Percentiles rank a stretch among this genome's conserved stretches.
phyloP scores from a whole-genome alignment of 2,888 invertebrate genomes.

The Tachina grossa region DNA sequence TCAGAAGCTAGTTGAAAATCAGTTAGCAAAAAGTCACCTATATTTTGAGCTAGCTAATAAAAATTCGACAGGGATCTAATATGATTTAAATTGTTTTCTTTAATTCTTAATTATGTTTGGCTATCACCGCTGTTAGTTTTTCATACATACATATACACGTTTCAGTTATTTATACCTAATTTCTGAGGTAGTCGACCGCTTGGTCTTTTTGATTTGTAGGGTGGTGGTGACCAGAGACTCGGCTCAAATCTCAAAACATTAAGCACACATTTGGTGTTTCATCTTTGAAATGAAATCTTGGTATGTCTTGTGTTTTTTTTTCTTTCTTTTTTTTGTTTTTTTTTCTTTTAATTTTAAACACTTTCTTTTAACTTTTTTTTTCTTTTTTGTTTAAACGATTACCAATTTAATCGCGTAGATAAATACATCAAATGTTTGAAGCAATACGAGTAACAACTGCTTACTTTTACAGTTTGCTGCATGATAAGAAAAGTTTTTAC shows the following conservation, averaged over 20 bases:
- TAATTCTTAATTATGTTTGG: no score
- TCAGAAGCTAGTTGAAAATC: no score
- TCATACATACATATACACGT: no score
- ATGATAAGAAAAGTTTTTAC: conserved; percentile 33
- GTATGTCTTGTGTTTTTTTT: conserved; percentile 14
- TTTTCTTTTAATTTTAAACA: conserved; percentile 44
- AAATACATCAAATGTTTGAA: conserved; percentile 50
- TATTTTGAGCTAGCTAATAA: no score
- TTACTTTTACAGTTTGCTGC: conserved; percentile 22
- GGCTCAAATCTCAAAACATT: neutral
- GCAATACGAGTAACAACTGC: conserved; percentile 44
- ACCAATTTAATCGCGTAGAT: conserved; percentile 63
- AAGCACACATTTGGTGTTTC: conserved; percentile 17
- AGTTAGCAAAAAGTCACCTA: no score
- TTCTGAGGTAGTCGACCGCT: no score
- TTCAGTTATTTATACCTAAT: no score
- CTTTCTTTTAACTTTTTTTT: conserved; percentile 61
- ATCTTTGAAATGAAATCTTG: conserved; percentile 32
- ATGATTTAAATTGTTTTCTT: no score
- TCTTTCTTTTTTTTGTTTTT: conserved; percentile 14
- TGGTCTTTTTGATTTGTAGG: conserved; percentile 1
- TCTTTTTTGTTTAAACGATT: conserved; percentile 41
- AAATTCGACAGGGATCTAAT: no score
- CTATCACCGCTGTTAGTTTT: neutral
- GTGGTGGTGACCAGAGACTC: neutral